These are phyloP conservation scores for Galemys pyrenaicus DNA, from an alignment of 2,113 vertebrate genomes.

Conservation along the genomic window DNA sequence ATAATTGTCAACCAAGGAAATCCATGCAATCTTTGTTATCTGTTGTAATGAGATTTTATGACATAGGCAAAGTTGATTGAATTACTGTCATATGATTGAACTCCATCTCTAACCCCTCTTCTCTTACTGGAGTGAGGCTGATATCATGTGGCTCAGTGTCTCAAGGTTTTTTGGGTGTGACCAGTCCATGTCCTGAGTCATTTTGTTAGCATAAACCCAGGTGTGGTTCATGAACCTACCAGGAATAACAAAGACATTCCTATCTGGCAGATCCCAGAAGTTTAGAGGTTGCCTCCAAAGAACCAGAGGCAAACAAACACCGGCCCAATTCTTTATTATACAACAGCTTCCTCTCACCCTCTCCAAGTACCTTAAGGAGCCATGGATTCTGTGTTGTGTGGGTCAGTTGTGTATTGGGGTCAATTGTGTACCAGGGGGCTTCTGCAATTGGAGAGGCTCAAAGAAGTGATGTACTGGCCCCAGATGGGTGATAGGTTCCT, in stretches of 20 bases:
- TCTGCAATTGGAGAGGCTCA: not conserved
- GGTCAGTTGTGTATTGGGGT: not conserved
- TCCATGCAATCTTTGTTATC: not conserved
- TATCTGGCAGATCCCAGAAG: not conserved
- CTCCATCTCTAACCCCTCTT: not conserved
- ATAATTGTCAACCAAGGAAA: not conserved
- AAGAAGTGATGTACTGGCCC: not conserved
- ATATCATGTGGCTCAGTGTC: not conserved
- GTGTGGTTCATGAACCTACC: not conserved
- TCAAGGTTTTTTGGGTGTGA: not conserved
- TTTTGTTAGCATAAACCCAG: not conserved
- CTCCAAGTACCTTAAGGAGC: not conserved
- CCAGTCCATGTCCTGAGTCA: not conserved
- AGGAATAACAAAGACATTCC: not conserved
- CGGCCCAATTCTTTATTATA: not conserved
- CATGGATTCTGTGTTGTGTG: not conserved
- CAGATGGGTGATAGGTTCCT: not conserved
- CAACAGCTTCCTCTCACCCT: not conserved
- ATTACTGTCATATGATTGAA: not conserved
- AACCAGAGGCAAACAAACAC: not conserved
- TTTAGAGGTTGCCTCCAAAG: not conserved
- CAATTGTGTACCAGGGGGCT: not conserved
- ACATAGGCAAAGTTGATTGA: not conserved
- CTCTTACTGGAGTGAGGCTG: not conserved
- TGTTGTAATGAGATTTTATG: not conserved